Evolutionary conservation across 2,888 invertebrate genomes (phyloP).

Genomic region (Dryobotodes eremita): DNA sequence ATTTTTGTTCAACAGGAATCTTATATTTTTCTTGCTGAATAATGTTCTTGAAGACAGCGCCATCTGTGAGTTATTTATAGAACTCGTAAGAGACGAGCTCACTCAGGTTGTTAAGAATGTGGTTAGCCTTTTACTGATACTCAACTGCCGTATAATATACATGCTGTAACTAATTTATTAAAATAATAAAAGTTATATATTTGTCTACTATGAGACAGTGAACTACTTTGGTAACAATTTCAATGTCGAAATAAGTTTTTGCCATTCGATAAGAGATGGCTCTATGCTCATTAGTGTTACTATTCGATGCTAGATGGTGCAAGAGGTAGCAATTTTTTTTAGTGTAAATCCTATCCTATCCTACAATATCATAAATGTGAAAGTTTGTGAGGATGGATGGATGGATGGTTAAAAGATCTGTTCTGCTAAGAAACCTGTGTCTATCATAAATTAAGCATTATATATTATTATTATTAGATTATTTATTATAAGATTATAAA

Average conservation of each 20-base stretch:
- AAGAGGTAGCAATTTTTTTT: neutral
- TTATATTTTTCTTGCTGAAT: neutral
- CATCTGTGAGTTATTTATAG: constrained; percentile 48
- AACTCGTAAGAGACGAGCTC: neutral
- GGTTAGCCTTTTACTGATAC: neutral
- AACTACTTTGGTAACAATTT: neutral
- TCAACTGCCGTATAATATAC: neutral
- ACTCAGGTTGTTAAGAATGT: neutral
- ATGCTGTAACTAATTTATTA: neutral
- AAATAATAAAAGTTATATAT: too few species aligned
- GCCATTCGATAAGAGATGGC: constrained; percentile 61
- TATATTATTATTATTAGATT: constrained; percentile 8
- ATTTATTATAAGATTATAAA: constrained; percentile 21
- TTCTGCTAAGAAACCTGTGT: neutral
- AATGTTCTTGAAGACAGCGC: constrained; percentile 17
- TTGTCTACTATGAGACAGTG: neutral
- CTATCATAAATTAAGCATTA: constrained; percentile 4
- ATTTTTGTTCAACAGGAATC: constrained; percentile 17
- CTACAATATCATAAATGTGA: too few species aligned
- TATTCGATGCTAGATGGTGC: constrained; percentile 47
- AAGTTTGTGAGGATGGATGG: too few species aligned
- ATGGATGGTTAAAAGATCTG: too few species aligned
- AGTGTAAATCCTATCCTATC: too few species aligned
- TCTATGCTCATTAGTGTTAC: neutral
- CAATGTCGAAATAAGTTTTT: neutral